These are phyloP conservation scores for Manis pentadactyla DNA, from an alignment of 2,797 vertebrate genomes.

Conservation along the genomic window DNA sequence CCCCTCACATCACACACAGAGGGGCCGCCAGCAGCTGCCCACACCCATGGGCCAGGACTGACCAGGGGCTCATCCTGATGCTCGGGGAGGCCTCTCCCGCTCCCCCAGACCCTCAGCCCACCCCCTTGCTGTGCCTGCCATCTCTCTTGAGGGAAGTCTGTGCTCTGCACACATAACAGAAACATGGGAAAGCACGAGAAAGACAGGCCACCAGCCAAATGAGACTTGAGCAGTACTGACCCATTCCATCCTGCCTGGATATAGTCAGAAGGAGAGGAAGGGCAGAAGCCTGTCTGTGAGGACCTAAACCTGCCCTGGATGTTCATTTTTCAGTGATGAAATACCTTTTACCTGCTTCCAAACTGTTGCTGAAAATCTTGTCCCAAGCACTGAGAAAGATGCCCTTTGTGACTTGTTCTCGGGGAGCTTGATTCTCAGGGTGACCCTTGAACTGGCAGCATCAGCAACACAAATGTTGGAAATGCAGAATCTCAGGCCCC, in stretches of 20 bases:
- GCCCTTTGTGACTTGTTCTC: background rate
- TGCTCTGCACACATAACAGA: background rate
- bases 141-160: background rate
- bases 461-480: background rate
- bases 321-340: background rate
- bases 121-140: background rate
- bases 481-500: background rate
- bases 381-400: background rate
- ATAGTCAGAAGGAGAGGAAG: background rate
- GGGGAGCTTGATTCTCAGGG: background rate
- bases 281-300: background rate
- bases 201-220: background rate
- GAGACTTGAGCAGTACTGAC: background rate
- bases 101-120: background rate
- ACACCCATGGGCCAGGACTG: background rate
- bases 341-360: background rate
- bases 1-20: background rate
- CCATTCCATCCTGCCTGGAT: background rate
- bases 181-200: background rate
- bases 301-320: background rate
- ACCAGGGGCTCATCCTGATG: background rate
- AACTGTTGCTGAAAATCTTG: background rate
- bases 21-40: background rate
- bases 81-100: background rate
- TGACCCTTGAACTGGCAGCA: rapidly evolving